Conservation (phyloP, 2,113 vertebrate species). For the Myiagra hebetior region DNA sequence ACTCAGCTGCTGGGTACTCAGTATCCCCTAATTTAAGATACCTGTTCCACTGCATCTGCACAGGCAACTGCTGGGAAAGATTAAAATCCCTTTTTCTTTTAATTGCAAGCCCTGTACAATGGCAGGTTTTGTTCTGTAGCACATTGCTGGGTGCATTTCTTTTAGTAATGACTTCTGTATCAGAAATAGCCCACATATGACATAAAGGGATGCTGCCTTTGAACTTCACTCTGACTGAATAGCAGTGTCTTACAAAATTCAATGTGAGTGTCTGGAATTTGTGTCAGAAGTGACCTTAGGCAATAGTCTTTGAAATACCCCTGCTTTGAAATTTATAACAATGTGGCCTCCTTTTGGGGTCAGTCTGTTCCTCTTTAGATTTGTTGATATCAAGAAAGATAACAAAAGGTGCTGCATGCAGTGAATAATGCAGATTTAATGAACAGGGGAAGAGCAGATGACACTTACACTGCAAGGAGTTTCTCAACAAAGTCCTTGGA, state of each 20-base stretch:
- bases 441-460: not conserved
- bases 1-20: not conserved
- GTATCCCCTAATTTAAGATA: not conserved
- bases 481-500: not conserved
- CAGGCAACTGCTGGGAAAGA: not conserved
- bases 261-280: not conserved
- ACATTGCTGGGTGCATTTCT: not conserved
- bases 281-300: slow-evolving; percentile 1
- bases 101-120: not conserved
- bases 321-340: slow-evolving; percentile 39
- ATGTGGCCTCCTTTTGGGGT: not conserved
- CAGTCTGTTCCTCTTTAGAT: not conserved
- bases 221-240: slow-evolving; percentile 32
- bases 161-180: not conserved
- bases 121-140: not conserved
- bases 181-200: not conserved
- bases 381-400: not conserved
- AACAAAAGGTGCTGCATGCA: not conserved
- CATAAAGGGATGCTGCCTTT: not conserved
- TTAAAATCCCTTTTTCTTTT: not conserved
- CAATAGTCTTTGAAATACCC: slow-evolving; percentile 35
- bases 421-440: not conserved
- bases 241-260: not conserved
- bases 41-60: not conserved
- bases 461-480: not conserved